Conservation (phyloP, 2,888 invertebrate genomes). For the Callimorpha dominula region DNA sequence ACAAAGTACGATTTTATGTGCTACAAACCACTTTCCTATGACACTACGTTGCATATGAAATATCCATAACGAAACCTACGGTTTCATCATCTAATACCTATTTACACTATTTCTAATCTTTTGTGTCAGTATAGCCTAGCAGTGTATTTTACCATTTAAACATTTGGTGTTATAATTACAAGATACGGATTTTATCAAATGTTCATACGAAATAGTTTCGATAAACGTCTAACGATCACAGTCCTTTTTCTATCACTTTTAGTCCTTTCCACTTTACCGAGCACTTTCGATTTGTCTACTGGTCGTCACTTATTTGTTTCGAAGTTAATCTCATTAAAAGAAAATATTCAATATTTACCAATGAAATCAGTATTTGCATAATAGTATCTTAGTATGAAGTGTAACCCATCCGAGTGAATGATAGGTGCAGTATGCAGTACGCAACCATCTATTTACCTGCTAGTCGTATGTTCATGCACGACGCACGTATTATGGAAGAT, state of each 20-base stretch:
- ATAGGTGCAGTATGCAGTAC: background rate
- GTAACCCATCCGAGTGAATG: background rate
- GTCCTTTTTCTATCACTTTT: slow-evolving; percentile 43
- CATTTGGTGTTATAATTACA: slow-evolving; percentile 17
- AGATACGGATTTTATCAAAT: slow-evolving; percentile 35
- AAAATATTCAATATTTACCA: background rate
- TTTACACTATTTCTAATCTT: slow-evolving; percentile 27
- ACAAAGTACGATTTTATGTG: background rate
- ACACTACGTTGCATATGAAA: slow-evolving; percentile 32
- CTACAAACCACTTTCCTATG: slow-evolving; percentile 8
- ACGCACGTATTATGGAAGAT: background rate
- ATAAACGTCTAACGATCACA: slow-evolving; percentile 45
- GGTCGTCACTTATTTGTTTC: background rate
- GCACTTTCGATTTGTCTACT: background rate
- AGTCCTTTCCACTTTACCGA: background rate
- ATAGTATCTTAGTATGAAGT: background rate
- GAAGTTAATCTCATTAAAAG: background rate
- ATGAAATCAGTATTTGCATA: background rate
- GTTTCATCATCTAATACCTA: slow-evolving; percentile 8
- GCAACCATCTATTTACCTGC: background rate
- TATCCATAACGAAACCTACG: slow-evolving; percentile 24
- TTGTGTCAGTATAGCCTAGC: slow-evolving; percentile 27
- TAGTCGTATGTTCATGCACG: background rate
- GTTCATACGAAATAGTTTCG: slow-evolving; percentile 28
- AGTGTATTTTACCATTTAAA: slow-evolving; percentile 20